Evolutionary conservation across 2,113 vertebrate genomes (phyloP).

Genomic region (Crotalus viridis): DNA sequence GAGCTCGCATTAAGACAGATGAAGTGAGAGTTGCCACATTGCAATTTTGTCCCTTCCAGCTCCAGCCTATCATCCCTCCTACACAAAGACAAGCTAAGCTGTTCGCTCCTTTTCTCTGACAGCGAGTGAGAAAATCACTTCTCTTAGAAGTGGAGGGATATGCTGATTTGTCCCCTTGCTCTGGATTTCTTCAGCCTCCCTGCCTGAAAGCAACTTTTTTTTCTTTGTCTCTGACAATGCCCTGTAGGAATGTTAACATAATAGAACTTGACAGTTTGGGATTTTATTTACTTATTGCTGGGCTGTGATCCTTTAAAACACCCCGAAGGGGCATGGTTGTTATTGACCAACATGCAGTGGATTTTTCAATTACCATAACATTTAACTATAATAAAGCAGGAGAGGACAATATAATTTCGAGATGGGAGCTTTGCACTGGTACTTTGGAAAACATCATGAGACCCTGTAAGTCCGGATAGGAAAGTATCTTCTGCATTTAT

Average conservation of each 20-base stretch:
- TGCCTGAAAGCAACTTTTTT: conserved; percentile 54
- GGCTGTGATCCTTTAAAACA: conserved; percentile 56
- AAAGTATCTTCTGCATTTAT: not conserved
- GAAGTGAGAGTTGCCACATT: conserved; percentile 31
- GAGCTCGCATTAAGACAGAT: conserved; percentile 17
- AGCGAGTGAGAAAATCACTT: conserved; percentile 57
- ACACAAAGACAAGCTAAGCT: conserved; percentile 37
- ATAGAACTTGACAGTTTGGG: conserved; percentile 57
- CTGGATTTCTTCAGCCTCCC: conserved; percentile 28
- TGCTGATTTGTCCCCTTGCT: conserved; percentile 49
- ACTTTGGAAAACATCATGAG: not conserved
- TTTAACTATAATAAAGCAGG: conserved; percentile 27
- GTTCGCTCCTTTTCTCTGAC: conserved; percentile 48
- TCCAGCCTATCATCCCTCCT: conserved; percentile 42
- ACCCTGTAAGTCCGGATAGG: not conserved
- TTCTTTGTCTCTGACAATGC: conserved; percentile 38
- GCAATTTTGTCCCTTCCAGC: conserved; percentile 54
- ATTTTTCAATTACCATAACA: conserved; percentile 53
- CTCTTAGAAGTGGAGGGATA: conserved; percentile 41
- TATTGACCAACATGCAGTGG: conserved; percentile 50
- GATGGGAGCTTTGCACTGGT: not conserved
- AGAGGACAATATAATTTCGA: not conserved
- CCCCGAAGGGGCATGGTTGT: conserved; percentile 49
- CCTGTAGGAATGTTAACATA: conserved; percentile 55
- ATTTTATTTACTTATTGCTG: conserved; percentile 8